Evolutionary conservation across 2,113 vertebrate genomes (phyloP).

Genomic region (Vulpes ferrilata): DNA sequence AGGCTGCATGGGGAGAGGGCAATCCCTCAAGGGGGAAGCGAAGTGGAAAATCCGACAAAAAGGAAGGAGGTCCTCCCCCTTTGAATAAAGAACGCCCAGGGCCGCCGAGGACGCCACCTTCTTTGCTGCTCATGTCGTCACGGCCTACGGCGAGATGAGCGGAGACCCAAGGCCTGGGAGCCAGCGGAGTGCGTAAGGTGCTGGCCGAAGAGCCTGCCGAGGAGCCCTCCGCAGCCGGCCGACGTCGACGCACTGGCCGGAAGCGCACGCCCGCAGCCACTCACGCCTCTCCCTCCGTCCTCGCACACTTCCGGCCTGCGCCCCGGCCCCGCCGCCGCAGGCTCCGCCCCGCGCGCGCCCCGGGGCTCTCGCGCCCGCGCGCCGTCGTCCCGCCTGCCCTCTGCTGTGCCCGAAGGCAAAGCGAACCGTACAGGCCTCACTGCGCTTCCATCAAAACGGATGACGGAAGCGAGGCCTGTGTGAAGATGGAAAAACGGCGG

Average conservation of each 20-base stretch:
- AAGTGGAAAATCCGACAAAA: not conserved
- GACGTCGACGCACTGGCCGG: not conserved
- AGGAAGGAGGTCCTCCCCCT: not conserved
- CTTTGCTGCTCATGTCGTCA: conserved; percentile 82
- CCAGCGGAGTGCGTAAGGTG: accelerated
- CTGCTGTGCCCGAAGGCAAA: not conserved
- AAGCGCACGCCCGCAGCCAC: not conserved
- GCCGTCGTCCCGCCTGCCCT: not conserved
- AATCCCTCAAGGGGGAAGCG: not conserved
- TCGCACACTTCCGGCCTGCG: not conserved
- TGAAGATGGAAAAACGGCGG: not conserved
- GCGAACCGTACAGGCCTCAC: not conserved
- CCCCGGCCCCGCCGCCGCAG: accelerated
- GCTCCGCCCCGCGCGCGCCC: not conserved
- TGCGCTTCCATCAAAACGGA: not conserved
- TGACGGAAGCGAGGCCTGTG: not conserved
- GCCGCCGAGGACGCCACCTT: conserved; percentile 74
- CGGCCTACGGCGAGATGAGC: not conserved
- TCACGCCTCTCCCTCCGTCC: not conserved
- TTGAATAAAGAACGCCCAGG: not conserved
- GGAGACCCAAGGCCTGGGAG: not conserved
- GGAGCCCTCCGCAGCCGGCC: accelerated
- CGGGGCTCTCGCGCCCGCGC: not conserved
- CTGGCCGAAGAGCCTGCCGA: accelerated
- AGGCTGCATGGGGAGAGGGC: not conserved